Percentiles rank a stretch among this genome's conserved stretches.
phyloP scores from a whole-genome alignment of 2,797 vertebrate genomes.

The Hemibagrus guttatus region DNA sequence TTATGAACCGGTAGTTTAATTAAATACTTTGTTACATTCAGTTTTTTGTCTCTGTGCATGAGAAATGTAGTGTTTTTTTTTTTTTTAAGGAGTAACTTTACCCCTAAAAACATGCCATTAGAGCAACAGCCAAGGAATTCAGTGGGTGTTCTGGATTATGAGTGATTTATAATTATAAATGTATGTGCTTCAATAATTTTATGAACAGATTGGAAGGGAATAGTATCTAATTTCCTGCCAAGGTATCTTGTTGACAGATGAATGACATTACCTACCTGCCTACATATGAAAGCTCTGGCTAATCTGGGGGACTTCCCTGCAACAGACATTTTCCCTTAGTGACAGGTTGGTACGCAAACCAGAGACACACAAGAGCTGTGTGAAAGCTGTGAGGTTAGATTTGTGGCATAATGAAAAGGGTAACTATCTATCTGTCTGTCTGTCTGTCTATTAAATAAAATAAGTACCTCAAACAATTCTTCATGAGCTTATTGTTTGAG shows the following conservation, averaged over 20 bases:
- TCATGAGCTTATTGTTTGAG: not conserved
- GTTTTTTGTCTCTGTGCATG: not conserved
- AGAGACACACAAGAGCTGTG: not conserved
- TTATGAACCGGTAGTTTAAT: constrained; percentile 24
- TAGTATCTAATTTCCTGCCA: not conserved
- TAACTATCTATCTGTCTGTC: too few species aligned
- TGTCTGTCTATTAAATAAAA: not conserved
- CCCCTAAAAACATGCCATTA: not conserved
- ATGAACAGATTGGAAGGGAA: not conserved
- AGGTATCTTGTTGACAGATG: not conserved
- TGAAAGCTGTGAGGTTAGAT: not conserved
- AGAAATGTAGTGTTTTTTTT: not conserved
- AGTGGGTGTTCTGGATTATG: not conserved
- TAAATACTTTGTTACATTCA: constrained; percentile 1
- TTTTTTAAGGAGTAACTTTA: not conserved
- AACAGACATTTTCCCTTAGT: not conserved
- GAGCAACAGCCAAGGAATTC: not conserved
- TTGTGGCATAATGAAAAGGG: not conserved
- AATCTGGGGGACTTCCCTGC: not conserved
- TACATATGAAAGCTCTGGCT: not conserved
- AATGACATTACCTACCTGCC: not conserved
- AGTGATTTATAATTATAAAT: constrained; percentile 3
- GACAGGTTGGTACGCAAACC: not conserved
- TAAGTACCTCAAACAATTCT: not conserved
- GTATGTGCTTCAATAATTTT: not conserved